Conservation (phyloP, 2,888 invertebrate species). For the Drosophila emarginata region DNA sequence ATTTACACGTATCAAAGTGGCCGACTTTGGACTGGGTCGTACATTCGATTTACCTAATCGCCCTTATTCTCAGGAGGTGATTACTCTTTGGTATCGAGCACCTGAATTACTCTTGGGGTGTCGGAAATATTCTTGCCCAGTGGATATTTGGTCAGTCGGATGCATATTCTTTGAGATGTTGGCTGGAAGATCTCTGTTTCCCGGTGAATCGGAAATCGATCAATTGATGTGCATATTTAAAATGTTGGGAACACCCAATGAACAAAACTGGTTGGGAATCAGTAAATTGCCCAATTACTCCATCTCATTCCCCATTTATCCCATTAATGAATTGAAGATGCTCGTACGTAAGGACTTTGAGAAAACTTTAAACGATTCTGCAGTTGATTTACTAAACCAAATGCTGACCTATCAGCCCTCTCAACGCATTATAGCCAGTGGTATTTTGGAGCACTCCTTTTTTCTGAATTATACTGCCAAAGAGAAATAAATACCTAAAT, state of each 20-base stretch:
- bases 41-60: slow-evolving; percentile 95
- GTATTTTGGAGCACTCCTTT: slow-evolving; percentile 86
- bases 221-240: slow-evolving; percentile 98
- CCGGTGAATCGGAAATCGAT: slow-evolving; percentile 97
- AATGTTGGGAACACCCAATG: slow-evolving; percentile 95
- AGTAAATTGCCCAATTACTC: slow-evolving; percentile 93
- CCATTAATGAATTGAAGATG: slow-evolving; percentile 78
- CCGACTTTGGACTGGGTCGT: slow-evolving; percentile 97
- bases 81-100: slow-evolving; percentile 97
- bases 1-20: slow-evolving; percentile 90
- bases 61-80: slow-evolving; percentile 96
- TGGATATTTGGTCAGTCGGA: slow-evolving; percentile 97
- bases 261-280: slow-evolving; percentile 91
- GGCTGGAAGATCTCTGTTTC: slow-evolving; percentile 90
- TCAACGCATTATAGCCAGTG: slow-evolving; percentile 90
- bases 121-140: slow-evolving; percentile 93
- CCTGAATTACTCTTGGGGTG: slow-evolving; percentile 96
- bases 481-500: slow-evolving; percentile 34
- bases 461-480: background rate
- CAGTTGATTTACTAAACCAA: slow-evolving; percentile 33
- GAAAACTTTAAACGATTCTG: background rate
- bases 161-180: slow-evolving; percentile 97
- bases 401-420: slow-evolving; percentile 93
- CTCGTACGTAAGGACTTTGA: background rate
- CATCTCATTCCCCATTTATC: slow-evolving; percentile 93